Evolutionary conservation across 2,888 invertebrate species (phyloP), one percentile per base, ranked within the genome.

Genomic region (Resseliella maxima): DNA sequence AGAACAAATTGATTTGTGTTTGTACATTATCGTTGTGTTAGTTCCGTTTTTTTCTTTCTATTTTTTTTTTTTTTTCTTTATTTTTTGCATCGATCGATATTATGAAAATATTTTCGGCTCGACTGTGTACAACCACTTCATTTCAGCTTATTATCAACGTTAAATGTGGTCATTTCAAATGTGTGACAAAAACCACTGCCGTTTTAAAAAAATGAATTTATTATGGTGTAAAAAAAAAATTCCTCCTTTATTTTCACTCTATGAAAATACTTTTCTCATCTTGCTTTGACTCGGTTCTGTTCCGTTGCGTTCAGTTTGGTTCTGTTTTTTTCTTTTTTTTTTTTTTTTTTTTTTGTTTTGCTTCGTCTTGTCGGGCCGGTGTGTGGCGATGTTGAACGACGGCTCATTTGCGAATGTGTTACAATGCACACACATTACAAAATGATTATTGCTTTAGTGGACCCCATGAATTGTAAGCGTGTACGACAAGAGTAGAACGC

Each of bases 401-500:
- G 72, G 31, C 72, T 72, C 72, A 72, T 72, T 72, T 72, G 35
- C 72, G 31, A 72, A n/a, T 72, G 72, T 72, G 12, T 72, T 72
- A 35, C 72, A 35, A 31, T 72, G 72, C 72, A 72, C 72, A 72
- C 72, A 72, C 31, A 72, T 31, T 35, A 72, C 72, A 31, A 72
- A 72, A n/a, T 35, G 72, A 72, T 31, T 72, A 72, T 31, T 35
- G 72, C 72, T 8, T 24, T 72, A 72, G 21, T 72, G 72, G 72
- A 31, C 72, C 15, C 35, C 15, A 35, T 72, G 10, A 31, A 72
- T 72, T 31, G 72, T 31, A 72, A 72, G 2, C 6, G 6, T 21
- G 50, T n/a, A 50, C 59, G 59, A 31, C 8, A 8, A 10, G 1
- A 35, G 72, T 31, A 12, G 46, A 18, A 18, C 41, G 41, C 41